Base-by-base conservation (phyloP, 2,797 vertebrate genomes). In the Cyprinella venusta region DNA sequence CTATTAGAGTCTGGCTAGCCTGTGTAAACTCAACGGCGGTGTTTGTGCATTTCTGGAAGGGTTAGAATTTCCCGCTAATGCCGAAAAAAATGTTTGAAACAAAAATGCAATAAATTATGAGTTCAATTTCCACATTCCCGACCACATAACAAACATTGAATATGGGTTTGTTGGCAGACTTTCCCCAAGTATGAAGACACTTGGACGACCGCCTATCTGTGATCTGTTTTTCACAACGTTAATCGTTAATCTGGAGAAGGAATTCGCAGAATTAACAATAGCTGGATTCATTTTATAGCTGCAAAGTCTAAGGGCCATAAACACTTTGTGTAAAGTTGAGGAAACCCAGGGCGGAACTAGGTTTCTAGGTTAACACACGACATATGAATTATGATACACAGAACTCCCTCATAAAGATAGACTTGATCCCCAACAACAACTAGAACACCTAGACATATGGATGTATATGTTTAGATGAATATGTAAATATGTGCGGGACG, bases 131-230 rank as follows among this genome's bases (percentile, higher is more conserved):
- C 13, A 90, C 93, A 93, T 92, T 92, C 91, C 91, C 88, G 45
- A 36, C 21, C 82, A 88, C 84, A 83, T 69, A 84, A 86, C 85
- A 79, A 87, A 79, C 82, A 64, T 90, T 90, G 90, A 93, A 91
- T 92, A 92, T 86, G 91, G 93, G 89, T 88, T 91, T 92, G 89
- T 86, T 89, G 91, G 90, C 88, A 87, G 89, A 89, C 87, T 87
- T 91, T 86, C 83, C 52, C 82, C 84, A 84, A 82, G 88, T 87
- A 91, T 86, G 88, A 91, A 90, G 86, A 90, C 83, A 87, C 50
- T 33, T n/a, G 59, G 59, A 79, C 88, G 87, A 63, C 13, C 30
- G 13, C 24, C 6, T 7, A 26, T 61, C 59, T 26, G 19, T 4
- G 21, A 16, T 7, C 13, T 52, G 16, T 69, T 76, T 82, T 48